A percentile compares a stretch with the other conserved stretches of the same genome.
These are phyloP conservation scores for Lepidochrysops patricia DNA, from an alignment of 2,888 invertebrate species.

Conservation along the genomic window DNA sequence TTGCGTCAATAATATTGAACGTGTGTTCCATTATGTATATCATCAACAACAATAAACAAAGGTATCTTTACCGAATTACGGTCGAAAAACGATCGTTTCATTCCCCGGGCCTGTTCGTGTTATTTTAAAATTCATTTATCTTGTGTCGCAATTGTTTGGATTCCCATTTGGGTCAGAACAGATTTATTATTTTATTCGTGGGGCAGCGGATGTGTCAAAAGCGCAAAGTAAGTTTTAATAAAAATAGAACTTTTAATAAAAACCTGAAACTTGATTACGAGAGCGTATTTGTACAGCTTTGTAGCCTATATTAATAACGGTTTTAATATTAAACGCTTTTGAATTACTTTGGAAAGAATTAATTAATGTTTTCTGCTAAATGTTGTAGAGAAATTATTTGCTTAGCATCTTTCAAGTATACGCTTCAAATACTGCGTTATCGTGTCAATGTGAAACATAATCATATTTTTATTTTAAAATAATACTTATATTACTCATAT, in stretches of 20 bases:
- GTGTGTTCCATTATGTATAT: too few species aligned
- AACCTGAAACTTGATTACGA: background rate
- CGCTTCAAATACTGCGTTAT: too few species aligned
- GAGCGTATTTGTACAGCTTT: background rate
- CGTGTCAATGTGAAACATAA: too few species aligned
- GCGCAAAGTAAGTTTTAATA: background rate
- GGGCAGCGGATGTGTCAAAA: background rate
- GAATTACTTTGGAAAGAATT: too few species aligned
- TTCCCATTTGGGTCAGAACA: conserved; percentile 2
- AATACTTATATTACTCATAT: too few species aligned
- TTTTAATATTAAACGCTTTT: too few species aligned
- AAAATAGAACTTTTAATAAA: background rate
- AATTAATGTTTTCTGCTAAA: too few species aligned
- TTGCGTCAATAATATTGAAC: too few species aligned
- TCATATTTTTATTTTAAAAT: too few species aligned
- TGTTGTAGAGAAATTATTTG: too few species aligned
- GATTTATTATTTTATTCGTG: conserved; percentile 6
- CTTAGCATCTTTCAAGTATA: too few species aligned
- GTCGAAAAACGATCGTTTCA: background rate
- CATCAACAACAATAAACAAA: background rate
- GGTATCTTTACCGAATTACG: background rate
- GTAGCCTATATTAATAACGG: too few species aligned
- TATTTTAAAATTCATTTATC: conserved; percentile 5
- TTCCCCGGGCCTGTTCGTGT: background rate
- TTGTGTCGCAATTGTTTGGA: conserved; percentile 1